phyloP scores from a whole-genome alignment of 2,888 invertebrate genomes.

The Agrotis segetum region DNA sequence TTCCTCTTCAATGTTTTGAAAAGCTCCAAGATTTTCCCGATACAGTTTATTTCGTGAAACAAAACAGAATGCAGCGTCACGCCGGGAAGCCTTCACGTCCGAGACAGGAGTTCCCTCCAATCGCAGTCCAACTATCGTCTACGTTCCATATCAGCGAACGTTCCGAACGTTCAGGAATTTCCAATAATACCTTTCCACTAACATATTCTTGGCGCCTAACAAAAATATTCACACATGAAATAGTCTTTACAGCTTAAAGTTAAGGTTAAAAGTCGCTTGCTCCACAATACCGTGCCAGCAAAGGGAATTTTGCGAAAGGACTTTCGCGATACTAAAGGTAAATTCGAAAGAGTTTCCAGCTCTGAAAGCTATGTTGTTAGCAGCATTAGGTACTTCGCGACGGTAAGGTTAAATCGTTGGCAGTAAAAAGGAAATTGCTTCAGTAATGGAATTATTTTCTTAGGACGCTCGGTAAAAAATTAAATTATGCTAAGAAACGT shows the following conservation, averaged over 20 bases:
- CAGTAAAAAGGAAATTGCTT: constrained; percentile 81
- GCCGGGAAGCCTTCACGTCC: constrained; percentile 79
- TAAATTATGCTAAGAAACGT: constrained; percentile 66
- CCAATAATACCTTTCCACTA: constrained; percentile 83
- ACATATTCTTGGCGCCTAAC: constrained; percentile 46
- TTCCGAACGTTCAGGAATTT: constrained; percentile 87
- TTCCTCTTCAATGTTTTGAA: constrained; percentile 37
- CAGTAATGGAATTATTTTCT: constrained; percentile 79
- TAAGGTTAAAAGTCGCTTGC: constrained; percentile 66
- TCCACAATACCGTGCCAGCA: constrained; percentile 51
- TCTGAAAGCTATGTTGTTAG: constrained; percentile 77
- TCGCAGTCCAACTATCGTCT: constrained; percentile 84
- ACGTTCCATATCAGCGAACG: constrained; percentile 83
- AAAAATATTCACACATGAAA: constrained; percentile 16
- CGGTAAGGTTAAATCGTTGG: constrained; percentile 73
- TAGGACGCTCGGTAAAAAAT: constrained; percentile 69
- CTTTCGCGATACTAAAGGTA: constrained; percentile 84
- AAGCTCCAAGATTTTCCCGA: constrained; percentile 44
- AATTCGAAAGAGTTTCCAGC: constrained; percentile 85
- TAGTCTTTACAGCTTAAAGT: constrained; percentile 39
- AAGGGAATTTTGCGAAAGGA: constrained; percentile 69
- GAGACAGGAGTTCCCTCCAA: constrained; percentile 79
- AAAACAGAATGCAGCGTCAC: constrained; percentile 73
- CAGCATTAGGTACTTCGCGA: constrained; percentile 68
- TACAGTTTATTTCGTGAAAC: constrained; percentile 63